These are phyloP conservation scores for Neopipo cinnamomea DNA, from an alignment of 2,113 vertebrate genomes.

Conservation along the genomic window DNA sequence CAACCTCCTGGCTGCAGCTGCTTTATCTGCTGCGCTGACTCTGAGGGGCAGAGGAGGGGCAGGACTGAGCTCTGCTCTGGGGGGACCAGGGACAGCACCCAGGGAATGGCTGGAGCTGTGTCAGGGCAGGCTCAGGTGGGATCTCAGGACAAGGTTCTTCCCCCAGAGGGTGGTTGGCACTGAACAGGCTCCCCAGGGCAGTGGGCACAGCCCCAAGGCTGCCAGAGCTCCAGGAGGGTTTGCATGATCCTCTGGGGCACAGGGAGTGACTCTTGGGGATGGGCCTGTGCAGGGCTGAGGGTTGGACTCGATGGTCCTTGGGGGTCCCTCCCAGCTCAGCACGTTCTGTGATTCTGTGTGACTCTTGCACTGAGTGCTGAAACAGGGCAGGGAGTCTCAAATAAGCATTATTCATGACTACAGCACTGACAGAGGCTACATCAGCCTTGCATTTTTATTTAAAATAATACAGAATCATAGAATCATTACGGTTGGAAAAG, in stretches of 20 bases:
- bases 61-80: neutral
- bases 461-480: neutral
- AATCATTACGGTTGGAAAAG: neutral
- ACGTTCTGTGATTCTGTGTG: neutral
- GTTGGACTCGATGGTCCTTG: neutral
- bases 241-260: neutral
- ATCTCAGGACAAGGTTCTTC: neutral
- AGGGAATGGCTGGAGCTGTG: neutral
- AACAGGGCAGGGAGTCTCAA: neutral
- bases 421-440: neutral
- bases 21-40: neutral
- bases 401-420: neutral
- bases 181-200: neutral
- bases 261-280: neutral
- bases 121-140: neutral
- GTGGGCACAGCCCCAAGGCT: neutral
- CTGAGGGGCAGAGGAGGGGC: neutral
- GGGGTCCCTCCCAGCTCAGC: neutral
- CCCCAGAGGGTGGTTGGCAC: neutral
- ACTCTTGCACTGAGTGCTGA: rapidly evolving
- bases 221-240: neutral
- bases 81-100: neutral
- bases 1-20: neutral
- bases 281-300: neutral
- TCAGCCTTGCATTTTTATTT: neutral